Conservation (phyloP, 2,888 invertebrate genomes). For the Tachina grossa region DNA sequence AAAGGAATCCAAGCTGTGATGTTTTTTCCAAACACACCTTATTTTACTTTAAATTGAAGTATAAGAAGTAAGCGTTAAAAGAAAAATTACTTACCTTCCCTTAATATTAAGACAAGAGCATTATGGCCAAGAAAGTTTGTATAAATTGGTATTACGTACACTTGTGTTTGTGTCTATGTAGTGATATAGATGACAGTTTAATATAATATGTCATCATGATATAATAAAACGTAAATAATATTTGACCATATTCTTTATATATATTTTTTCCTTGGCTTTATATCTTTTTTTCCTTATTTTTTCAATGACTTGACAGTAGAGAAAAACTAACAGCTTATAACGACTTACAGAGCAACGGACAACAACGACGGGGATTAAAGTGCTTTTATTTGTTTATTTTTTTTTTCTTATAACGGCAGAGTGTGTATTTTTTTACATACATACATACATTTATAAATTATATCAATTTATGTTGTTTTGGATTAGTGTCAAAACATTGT, state of each 20-base stretch:
- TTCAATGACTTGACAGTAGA: conserved; percentile 14
- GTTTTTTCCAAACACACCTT: conserved; percentile 6
- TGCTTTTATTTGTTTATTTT: conserved; percentile 33
- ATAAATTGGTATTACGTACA: not conserved
- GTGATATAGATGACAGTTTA: conserved; percentile 50
- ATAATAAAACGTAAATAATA: conserved; percentile 60
- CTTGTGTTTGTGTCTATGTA: not conserved
- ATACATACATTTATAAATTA: conserved; percentile 14
- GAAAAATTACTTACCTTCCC: conserved; percentile 2
- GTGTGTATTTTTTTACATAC: not conserved
- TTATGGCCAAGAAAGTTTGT: not conserved
- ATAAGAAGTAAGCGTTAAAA: not conserved
- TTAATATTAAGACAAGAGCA: conserved; percentile 18
- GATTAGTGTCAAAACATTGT: conserved; percentile 71
- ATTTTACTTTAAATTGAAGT: not conserved
- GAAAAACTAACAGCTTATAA: conserved; percentile 48
- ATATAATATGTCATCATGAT: conserved; percentile 56
- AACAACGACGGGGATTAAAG: conserved; percentile 26
- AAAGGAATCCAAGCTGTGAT: conserved; percentile 15
- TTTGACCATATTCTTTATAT: conserved; percentile 58
- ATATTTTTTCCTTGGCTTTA: conserved; percentile 26
- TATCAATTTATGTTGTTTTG: conserved; percentile 67
- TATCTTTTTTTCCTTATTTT: not conserved
- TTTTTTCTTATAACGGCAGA: conserved; percentile 14
- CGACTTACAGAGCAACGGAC: conserved; percentile 16